Conservation (phyloP, 2,113 vertebrate genomes). For the Lepidothrix coronata region DNA sequence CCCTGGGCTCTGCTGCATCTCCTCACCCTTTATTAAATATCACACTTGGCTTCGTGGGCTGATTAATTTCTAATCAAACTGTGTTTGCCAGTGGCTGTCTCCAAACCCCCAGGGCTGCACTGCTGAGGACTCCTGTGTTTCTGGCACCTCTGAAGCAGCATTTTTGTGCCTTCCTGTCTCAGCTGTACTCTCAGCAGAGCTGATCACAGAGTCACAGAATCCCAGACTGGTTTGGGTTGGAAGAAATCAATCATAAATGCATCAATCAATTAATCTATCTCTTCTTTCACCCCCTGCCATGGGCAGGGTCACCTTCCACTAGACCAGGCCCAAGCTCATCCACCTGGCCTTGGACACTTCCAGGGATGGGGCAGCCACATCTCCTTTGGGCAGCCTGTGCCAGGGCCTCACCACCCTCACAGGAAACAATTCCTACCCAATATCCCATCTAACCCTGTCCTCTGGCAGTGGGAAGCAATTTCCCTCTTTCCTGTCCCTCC, state of each 20-base stretch:
- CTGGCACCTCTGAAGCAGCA: neutral
- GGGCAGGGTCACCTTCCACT: neutral
- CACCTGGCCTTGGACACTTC: rapidly evolving
- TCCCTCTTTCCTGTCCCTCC: neutral
- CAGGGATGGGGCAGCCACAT: neutral
- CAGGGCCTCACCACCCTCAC: rapidly evolving
- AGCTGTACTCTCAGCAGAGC: neutral
- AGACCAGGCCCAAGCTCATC: neutral
- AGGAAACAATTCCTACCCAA: neutral
- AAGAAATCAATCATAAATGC: neutral
- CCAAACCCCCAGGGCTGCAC: neutral
- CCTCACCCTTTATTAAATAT: neutral
- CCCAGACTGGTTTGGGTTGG: neutral
- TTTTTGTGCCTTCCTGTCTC: neutral
- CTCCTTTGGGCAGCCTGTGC: neutral
- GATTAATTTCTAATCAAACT: neutral
- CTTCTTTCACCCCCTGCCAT: neutral
- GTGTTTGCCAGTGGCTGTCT: neutral
- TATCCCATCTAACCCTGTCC: neutral
- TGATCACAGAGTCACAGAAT: neutral
- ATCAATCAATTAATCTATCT: neutral
- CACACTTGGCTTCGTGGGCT: neutral
- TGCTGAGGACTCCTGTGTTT: neutral
- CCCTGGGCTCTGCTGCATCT: neutral
- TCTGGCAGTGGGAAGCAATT: neutral